Percentiles rank a stretch among this genome's conserved stretches.
Conservation (phyloP, 2,113 vertebrate genomes). For the Tonatia bakeri region DNA sequence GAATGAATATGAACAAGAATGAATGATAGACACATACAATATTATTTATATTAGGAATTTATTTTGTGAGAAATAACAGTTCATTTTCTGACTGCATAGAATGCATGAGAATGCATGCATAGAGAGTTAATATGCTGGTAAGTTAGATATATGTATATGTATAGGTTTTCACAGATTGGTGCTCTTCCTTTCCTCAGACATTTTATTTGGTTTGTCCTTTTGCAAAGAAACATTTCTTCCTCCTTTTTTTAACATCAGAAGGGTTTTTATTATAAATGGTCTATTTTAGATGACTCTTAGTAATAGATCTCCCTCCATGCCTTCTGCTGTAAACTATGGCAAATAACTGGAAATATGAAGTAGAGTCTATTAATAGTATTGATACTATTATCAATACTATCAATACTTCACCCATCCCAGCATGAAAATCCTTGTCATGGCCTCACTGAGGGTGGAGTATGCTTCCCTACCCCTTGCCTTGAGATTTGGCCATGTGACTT, state of each 20-base stretch:
- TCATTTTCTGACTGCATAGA: not conserved
- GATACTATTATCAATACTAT: too few species aligned
- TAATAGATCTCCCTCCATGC: not conserved
- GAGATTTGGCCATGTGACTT: not conserved
- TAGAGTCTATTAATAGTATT: not conserved
- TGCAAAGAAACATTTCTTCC: not conserved
- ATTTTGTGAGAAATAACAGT: not conserved
- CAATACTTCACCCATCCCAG: not conserved
- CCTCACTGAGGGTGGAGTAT: too few species aligned
- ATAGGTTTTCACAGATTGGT: not conserved
- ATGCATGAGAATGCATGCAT: not conserved
- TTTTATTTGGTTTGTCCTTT: not conserved
- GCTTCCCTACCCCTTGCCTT: not conserved
- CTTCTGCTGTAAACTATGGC: not conserved
- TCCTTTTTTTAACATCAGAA: not conserved
- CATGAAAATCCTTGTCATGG: not conserved
- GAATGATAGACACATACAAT: not conserved
- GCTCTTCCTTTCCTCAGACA: not conserved
- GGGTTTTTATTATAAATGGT: not conserved
- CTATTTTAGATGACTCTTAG: not conserved
- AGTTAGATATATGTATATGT: not conserved
- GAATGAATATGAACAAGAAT: not conserved
- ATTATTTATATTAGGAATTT: not conserved
- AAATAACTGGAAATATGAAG: not conserved
- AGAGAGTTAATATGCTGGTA: not conserved